Evolutionary conservation across 2,113 vertebrate species (phyloP).

Genomic region (Emydocephalus ijimae): DNA sequence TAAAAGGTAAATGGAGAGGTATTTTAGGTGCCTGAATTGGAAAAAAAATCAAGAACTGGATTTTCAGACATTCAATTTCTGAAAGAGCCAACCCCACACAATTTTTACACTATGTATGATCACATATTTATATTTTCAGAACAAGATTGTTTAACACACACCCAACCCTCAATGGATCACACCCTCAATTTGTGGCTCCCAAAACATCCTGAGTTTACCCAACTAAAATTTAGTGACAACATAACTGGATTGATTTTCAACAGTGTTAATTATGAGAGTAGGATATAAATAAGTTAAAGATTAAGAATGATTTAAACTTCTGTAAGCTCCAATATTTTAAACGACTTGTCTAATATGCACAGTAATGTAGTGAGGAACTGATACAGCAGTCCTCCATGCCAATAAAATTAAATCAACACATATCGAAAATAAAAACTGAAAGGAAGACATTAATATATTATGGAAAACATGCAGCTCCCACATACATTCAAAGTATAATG

Average conservation of each 20-base stretch:
- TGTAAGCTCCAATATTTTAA: background rate
- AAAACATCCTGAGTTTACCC: background rate
- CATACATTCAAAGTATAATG: background rate
- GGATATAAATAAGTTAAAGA: background rate
- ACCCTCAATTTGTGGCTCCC: background rate
- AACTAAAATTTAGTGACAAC: background rate
- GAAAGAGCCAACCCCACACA: background rate
- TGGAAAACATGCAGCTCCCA: background rate
- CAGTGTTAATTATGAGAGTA: background rate
- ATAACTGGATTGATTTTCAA: background rate
- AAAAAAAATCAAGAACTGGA: slow-evolving; percentile 21
- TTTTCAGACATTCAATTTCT: slow-evolving; percentile 13
- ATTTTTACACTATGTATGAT: background rate
- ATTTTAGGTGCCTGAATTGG: background rate
- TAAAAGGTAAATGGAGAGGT: background rate
- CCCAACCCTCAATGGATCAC: background rate
- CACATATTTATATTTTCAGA: background rate
- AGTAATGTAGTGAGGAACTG: background rate
- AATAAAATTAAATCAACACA: background rate
- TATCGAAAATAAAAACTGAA: background rate
- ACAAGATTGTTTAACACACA: background rate
- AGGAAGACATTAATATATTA: background rate
- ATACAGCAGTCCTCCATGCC: background rate
- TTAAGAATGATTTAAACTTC: background rate
- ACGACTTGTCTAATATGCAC: background rate